Percentiles rank a stretch among this genome's conserved stretches.
phyloP scores from a whole-genome alignment of 2,888 invertebrate genomes.

The Watsonalla binaria region DNA sequence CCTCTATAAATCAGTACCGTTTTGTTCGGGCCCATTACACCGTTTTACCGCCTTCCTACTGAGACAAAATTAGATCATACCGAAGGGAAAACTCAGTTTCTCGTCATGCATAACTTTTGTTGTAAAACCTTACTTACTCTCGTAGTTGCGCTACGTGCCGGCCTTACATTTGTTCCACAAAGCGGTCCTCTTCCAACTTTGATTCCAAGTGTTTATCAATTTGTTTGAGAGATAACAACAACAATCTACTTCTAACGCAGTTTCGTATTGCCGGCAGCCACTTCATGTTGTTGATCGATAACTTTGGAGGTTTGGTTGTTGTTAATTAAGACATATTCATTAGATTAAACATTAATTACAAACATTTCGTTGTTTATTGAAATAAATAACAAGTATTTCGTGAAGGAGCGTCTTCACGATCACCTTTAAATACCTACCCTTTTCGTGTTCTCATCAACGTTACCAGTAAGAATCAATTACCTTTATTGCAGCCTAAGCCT shows the following conservation, averaged over 20 bases:
- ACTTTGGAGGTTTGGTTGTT: neutral
- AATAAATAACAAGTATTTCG: too few relatives aligned
- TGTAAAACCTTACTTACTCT: conserved; percentile 57
- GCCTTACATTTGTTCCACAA: conserved; percentile 25
- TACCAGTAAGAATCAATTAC: too few relatives aligned
- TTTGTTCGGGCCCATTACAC: conserved; percentile 69
- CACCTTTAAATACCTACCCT: too few relatives aligned
- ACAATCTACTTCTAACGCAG: neutral
- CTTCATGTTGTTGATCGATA: neutral
- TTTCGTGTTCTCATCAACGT: too few relatives aligned
- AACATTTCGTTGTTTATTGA: too few relatives aligned
- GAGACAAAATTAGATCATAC: conserved; percentile 72
- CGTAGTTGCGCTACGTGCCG: conserved; percentile 22
- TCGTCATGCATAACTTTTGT: conserved; percentile 57
- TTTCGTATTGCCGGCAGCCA: neutral
- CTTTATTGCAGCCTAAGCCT: too few relatives aligned
- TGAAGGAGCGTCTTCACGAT: too few relatives aligned
- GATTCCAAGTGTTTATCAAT: conserved; percentile 5
- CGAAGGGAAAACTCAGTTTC: conserved; percentile 53
- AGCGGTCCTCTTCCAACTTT: conserved; percentile 20
- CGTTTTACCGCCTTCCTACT: conserved; percentile 71
- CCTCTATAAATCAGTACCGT: conserved; percentile 69
- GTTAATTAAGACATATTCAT: neutral
- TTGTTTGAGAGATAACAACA: conserved; percentile 1
- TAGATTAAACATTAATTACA: neutral